Base-by-base conservation (phyloP, 2,797 vertebrate genomes). In the Scyliorhinus canicula region DNA sequence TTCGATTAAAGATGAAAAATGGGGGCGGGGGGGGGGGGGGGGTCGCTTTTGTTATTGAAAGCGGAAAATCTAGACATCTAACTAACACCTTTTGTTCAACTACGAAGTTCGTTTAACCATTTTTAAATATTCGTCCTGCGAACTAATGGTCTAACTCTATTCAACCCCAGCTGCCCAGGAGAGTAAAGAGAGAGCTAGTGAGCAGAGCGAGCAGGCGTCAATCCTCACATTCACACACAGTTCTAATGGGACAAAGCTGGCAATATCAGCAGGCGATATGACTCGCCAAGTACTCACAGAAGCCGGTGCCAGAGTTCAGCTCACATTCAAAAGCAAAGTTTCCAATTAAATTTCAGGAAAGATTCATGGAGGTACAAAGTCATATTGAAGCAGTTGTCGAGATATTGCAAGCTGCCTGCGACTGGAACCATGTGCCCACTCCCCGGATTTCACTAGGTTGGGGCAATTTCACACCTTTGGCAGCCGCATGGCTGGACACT, bases 1-100 rank as follows among this genome's bases (percentile, higher is more conserved):
- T 47, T 97, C 98, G 98, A 98, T 98, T 98, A 98, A 97, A 97
- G 97, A 97, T 97, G 97, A 98, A 98, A 98, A 96, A 96, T 95
- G 88, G 95, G 74, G 14, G 65, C 14, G 50, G 67, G 9, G 67
- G 21, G 47, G 65, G 28, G 50, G 67, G 9, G 67, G 21, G 47
- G 8, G 65, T 67, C 47, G 44, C 21, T 71, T 71, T 74, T n/a
- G 12, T 11, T 74, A 3, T 74, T 63, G 19, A 28, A 91, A 57
- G 44, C n/a, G 88, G 57, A n/a, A 44, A 44, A 65, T 9, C 47
- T 52, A 6, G 47, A 24, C 47, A n/a, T 21, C 16, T 24, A 40
- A 14, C 57, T n/a, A n/a, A 55, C 55, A 82, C 35, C 35, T 90
- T 88, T 90, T 60, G 86, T n/a, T 63, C 57, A 90, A n/a, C 24